Conservation (phyloP, 2,797 vertebrate genomes). For the Petrocephalus sullivani region DNA sequence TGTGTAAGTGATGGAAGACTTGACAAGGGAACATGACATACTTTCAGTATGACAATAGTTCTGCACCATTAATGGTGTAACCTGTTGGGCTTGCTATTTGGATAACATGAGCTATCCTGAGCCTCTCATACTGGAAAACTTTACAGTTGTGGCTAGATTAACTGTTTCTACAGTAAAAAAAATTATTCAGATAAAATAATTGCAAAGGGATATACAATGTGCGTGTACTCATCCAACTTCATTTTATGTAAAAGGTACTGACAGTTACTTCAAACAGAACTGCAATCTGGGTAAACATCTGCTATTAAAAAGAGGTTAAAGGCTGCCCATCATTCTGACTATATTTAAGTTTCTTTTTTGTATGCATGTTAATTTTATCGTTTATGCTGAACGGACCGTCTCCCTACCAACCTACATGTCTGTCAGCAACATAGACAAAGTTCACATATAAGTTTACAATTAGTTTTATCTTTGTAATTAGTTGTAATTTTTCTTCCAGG, state of each 20-base stretch:
- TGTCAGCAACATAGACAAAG: background rate
- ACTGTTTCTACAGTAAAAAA: background rate
- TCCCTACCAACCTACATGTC: background rate
- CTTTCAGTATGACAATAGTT: background rate
- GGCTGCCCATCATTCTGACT: background rate
- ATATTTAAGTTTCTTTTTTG: constrained; percentile 7
- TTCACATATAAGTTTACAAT: background rate
- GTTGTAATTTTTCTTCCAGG: background rate
- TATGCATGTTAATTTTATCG: background rate
- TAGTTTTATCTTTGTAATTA: background rate
- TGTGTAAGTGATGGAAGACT: background rate
- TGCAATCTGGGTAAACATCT: constrained; percentile 24
- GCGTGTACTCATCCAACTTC: background rate
- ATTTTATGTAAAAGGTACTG: constrained; percentile 30
- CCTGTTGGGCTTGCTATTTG: background rate
- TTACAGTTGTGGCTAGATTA: background rate
- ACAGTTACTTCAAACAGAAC: constrained; percentile 34
- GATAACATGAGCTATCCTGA: constrained; percentile 34
- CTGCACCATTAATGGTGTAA: background rate
- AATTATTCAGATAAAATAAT: background rate
- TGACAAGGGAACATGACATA: background rate
- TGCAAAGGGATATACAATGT: background rate
- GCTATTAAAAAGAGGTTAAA: constrained; percentile 30
- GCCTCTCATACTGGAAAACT: constrained; percentile 44
- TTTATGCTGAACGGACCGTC: background rate